phyloP scores from a whole-genome alignment of 2,113 vertebrate species.

The Rissa tridactyla region DNA sequence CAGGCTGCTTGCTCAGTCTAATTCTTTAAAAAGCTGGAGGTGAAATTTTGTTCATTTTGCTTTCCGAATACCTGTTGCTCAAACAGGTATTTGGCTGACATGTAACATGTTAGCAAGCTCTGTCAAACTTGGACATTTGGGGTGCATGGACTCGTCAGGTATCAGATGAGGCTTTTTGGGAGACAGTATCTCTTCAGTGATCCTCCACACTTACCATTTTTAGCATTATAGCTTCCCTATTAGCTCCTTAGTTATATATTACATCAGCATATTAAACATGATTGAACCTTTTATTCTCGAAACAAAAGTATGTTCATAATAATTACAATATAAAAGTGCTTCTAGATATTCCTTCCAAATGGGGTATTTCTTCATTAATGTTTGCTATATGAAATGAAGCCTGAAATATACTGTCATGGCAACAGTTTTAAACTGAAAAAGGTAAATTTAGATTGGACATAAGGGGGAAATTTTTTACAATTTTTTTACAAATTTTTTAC shows the following conservation, averaged over 20 bases:
- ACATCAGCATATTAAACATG: not conserved
- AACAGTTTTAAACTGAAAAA: not conserved
- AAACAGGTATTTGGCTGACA: not conserved
- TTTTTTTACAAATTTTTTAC: not conserved
- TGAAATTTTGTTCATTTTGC: not conserved
- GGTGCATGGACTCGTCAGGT: not conserved
- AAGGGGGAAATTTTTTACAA: not conserved
- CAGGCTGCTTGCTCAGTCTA: not conserved
- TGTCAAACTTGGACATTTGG: not conserved
- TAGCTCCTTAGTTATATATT: not conserved
- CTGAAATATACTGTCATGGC: not conserved
- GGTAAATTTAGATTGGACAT: not conserved
- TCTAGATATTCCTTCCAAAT: not conserved
- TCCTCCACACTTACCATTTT: not conserved
- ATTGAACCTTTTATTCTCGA: not conserved
- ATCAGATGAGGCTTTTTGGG: not conserved
- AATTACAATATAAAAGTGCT: not conserved
- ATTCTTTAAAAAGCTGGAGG: not conserved
- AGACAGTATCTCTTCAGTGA: not conserved
- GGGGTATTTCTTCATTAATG: not conserved
- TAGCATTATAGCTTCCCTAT: not conserved
- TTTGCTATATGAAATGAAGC: not conserved
- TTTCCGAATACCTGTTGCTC: not conserved
- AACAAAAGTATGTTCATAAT: not conserved
- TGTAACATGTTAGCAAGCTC: rapidly evolving